A percentile compares a stretch with the other conserved stretches of the same genome.
Evolutionary conservation across 2,888 invertebrate genomes (phyloP).

Genomic region (Blastobasis lacticolella): DNA sequence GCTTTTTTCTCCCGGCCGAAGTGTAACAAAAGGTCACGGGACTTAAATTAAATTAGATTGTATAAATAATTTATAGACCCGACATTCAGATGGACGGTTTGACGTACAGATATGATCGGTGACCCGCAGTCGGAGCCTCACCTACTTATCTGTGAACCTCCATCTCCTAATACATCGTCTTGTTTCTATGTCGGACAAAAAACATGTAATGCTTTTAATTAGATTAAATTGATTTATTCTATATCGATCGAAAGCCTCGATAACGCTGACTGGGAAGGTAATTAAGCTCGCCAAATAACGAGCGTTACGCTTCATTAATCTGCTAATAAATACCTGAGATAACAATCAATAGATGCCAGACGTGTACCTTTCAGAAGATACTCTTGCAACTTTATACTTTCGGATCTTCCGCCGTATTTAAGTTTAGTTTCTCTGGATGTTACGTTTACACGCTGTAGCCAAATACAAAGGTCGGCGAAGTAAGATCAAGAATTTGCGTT

Average conservation of each 20-base stretch:
- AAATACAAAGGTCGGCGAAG: constrained; percentile 8
- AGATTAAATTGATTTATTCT: constrained; percentile 73
- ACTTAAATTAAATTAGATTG: constrained; percentile 71
- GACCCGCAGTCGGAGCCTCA: constrained; percentile 61
- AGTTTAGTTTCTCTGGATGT: too few relatives aligned
- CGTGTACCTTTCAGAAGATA: neutral
- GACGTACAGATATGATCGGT: constrained; percentile 69
- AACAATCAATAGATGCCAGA: constrained; percentile 7
- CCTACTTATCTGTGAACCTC: constrained; percentile 60
- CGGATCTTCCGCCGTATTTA: neutral
- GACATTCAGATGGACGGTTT: constrained; percentile 64
- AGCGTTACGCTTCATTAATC: constrained; percentile 39
- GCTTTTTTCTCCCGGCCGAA: constrained; percentile 38
- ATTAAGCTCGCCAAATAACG: constrained; percentile 66
- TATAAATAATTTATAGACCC: constrained; percentile 68
- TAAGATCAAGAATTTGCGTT: constrained; percentile 24
- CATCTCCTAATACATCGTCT: constrained; percentile 68
- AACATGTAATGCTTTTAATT: constrained; percentile 73
- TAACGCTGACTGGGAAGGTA: constrained; percentile 52
- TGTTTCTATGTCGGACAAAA: constrained; percentile 67
- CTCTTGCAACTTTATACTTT: constrained; percentile 1
- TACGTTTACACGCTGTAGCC: constrained; percentile 2
- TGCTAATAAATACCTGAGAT: constrained; percentile 18
- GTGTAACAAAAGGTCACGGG: constrained; percentile 62
- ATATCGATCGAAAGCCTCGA: constrained; percentile 52